Base-by-base conservation (phyloP, 2,888 invertebrate genomes). In the Hanleya hanleyi region DNA sequence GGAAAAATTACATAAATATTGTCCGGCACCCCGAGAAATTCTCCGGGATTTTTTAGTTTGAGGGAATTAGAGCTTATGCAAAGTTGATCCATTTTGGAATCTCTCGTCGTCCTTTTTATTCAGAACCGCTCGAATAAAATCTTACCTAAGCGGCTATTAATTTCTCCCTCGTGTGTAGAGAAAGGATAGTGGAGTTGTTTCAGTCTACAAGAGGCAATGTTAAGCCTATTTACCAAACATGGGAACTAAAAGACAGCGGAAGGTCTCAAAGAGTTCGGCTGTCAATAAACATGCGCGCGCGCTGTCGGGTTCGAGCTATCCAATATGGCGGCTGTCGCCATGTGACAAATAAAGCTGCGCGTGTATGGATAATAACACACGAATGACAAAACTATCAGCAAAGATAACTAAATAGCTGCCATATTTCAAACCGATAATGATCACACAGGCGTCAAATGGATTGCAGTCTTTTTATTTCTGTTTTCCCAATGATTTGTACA, bases 1-100 rank as follows among this genome's bases (percentile, higher is more conserved):
- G 57, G 32, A 29, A 57, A 57, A 57, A 57, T 57, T 57, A 57
- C 57, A 57, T 57, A 57, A 57, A 57, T 57, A 57, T 57, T 57
- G 57, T 57, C 57, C 29, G 22, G 57, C 29, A 57, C 26, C 4
- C 32, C 57, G 57, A 29, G 9, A 32, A 18, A 57, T 57, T 7
- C 57, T 29, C 29, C 7, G 57, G 26, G 12, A 29, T 57, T 32
- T 26, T 57, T 57, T 57, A 29, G 26, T 26, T 41, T 29, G 29
- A 15, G 4, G 57, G 29, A 29, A 57, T 29, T 22, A 29, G 32
- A 22, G 22, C 57, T 29, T 29, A 29, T 29, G 29, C 29, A 29
- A 29, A 57, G 32, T 4, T 22, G 57, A 29, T 29, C 15, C 15
- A 22, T 22, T 15, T 29, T 26, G 29, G 22, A 57, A 29, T 29